phyloP scores from a whole-genome alignment of 2,888 invertebrate genomes.

The Auanema freiburgensis region DNA sequence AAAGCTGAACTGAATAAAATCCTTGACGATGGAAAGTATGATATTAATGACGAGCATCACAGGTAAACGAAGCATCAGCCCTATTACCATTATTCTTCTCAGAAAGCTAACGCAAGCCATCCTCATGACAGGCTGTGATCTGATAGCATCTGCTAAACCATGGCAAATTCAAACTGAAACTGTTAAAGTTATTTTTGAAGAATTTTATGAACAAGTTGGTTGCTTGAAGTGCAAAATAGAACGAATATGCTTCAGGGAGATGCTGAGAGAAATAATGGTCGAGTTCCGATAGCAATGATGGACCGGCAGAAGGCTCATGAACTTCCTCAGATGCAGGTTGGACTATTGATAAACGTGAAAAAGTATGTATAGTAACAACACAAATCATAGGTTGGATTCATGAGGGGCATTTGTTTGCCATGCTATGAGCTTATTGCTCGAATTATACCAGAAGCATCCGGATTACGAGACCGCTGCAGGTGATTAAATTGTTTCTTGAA shows the following conservation, averaged over 20 bases:
- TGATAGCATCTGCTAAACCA: constrained; percentile 82
- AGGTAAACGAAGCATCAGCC: constrained; percentile 65
- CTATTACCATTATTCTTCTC: constrained; percentile 2
- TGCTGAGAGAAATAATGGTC: constrained; percentile 74
- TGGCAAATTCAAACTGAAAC: constrained; percentile 82
- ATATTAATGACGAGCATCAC: constrained; percentile 74
- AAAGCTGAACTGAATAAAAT: constrained; percentile 65
- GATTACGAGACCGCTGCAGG: constrained; percentile 70
- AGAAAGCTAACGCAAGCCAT: constrained; percentile 75
- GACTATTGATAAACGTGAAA: not conserved
- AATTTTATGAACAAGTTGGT: constrained; percentile 76
- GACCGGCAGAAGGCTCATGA: constrained; percentile 76
- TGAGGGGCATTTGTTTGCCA: constrained; percentile 80
- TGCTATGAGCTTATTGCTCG: constrained; percentile 76
- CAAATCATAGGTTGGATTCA: constrained; percentile 73
- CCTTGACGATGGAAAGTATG: constrained; percentile 68
- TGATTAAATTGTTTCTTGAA: constrained; percentile 20
- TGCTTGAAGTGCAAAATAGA: not conserved
- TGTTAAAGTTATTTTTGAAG: constrained; percentile 80
- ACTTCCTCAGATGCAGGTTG: constrained; percentile 76
- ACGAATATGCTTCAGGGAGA: constrained; percentile 69
- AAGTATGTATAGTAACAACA: not conserved
- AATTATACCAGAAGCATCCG: constrained; percentile 76
- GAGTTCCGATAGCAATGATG: constrained; percentile 80
- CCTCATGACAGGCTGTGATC: constrained; percentile 81